These are phyloP conservation scores for Prunella himalayana DNA, from an alignment of 2,113 vertebrate genomes.

Conservation along the genomic window DNA sequence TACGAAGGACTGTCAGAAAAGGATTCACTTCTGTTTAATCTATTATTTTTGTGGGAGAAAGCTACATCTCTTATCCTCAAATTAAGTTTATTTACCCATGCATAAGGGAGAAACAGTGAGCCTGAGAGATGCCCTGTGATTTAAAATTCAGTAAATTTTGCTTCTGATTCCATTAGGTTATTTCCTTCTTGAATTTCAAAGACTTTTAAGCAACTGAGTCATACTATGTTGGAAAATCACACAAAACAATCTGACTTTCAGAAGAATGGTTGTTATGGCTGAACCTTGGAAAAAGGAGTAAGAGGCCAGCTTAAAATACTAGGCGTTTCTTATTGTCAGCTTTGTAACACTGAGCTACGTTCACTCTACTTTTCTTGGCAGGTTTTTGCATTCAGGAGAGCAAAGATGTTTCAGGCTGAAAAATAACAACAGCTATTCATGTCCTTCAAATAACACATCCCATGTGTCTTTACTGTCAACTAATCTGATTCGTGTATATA, in stretches of 20 bases:
- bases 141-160: constrained; percentile 2
- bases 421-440: constrained; percentile 39
- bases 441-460: constrained; percentile 27
- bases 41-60: neutral
- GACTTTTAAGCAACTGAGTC: neutral
- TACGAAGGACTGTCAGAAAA: neutral
- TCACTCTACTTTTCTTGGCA: constrained; percentile 32
- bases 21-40: neutral
- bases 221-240: neutral
- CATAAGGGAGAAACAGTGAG: neutral
- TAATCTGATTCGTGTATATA: neutral
- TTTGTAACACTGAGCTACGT: neutral
- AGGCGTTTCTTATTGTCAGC: neutral
- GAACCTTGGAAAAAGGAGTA: neutral
- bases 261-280: neutral
- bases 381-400: constrained; percentile 45
- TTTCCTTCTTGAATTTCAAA: constrained; percentile 22
- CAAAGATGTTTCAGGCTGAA: constrained; percentile 42
- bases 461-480: constrained; percentile 38
- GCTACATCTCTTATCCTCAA: neutral
- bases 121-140: neutral
- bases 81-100: neutral
- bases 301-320: neutral
- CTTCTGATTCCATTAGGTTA: neutral
- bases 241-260: neutral